Conservation (phyloP, 2,888 invertebrate species). For the Habrosyne pyritoides region DNA sequence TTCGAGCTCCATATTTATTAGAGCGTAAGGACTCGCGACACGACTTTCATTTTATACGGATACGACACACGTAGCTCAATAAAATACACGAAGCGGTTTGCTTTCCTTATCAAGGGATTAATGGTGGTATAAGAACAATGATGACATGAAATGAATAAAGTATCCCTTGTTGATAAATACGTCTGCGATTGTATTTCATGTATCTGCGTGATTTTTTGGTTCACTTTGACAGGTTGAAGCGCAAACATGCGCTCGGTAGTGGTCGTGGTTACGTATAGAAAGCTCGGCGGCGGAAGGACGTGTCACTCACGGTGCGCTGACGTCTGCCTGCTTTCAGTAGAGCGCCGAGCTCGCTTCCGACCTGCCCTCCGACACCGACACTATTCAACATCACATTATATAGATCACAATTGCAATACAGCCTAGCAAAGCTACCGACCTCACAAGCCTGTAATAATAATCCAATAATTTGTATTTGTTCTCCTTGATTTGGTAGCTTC, state of each 20-base stretch:
- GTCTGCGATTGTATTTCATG: constrained; percentile 7
- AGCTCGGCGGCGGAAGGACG: constrained; percentile 73
- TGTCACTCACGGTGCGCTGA: constrained; percentile 71
- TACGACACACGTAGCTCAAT: constrained; percentile 59
- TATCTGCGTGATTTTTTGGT: constrained; percentile 30
- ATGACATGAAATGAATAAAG: constrained; percentile 21
- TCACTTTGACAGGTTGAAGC: constrained; percentile 34
- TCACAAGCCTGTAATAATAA: constrained; percentile 1
- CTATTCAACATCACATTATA: constrained; percentile 49
- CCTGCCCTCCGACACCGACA: constrained; percentile 66
- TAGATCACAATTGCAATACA: constrained; percentile 37
- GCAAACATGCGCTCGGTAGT: constrained; percentile 52
- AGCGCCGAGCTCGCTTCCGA: constrained; percentile 69
- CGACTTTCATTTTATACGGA: constrained; percentile 77
- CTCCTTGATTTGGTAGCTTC: too few relatives aligned
- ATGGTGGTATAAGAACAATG: constrained; percentile 42
- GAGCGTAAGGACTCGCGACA: constrained; percentile 74
- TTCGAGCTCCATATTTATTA: constrained; percentile 79
- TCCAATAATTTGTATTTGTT: not conserved
- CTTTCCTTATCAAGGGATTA: constrained; percentile 56
- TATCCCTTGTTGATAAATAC: constrained; percentile 17
- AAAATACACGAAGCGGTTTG: constrained; percentile 51
- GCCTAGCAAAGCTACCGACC: constrained; percentile 1
- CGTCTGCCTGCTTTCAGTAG: constrained; percentile 72
- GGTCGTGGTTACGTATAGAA: constrained; percentile 49